phyloP scores from a whole-genome alignment of 2,888 invertebrate species.

The Sclerodermus sp. region DNA sequence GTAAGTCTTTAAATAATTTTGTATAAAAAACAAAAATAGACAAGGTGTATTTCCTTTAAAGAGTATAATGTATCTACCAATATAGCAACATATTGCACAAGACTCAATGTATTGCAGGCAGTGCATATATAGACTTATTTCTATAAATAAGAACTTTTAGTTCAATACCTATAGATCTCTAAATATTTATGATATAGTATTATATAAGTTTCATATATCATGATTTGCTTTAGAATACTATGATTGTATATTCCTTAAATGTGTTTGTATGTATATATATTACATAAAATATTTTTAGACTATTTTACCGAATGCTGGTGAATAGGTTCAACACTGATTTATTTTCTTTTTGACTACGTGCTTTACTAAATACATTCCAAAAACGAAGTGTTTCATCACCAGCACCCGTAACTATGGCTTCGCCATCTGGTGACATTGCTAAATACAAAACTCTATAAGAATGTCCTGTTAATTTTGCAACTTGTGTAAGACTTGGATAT shows the following conservation, averaged over 20 bases:
- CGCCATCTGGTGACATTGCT: conserved; percentile 96
- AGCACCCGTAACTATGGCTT: conserved; percentile 98
- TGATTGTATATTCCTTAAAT: conserved; percentile 12
- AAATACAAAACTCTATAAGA: conserved; percentile 94
- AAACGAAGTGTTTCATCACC: conserved; percentile 97
- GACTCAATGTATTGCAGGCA: conserved; percentile 39
- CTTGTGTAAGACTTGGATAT: conserved; percentile 94
- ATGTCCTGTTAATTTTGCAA: conserved; percentile 96
- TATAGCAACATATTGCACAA: conserved; percentile 45
- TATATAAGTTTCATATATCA: conserved; percentile 19
- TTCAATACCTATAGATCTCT: conserved; percentile 21
- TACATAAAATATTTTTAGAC: conserved; percentile 17
- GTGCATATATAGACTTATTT: conserved; percentile 26
- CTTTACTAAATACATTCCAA: conserved; percentile 99
- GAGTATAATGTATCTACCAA: conserved; percentile 20
- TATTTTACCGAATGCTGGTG: conserved; percentile 75
- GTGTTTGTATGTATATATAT: conserved; percentile 20
- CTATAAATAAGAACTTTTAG: conserved; percentile 17
- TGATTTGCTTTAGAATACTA: conserved; percentile 25
- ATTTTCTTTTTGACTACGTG: conserved; percentile 89
- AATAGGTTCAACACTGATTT: conserved; percentile 92
- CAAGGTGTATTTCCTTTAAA: conserved; percentile 12
- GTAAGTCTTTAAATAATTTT: neutral
- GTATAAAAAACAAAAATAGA: neutral
- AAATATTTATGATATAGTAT: conserved; percentile 18